Evolutionary conservation across 2,113 vertebrate species (phyloP).

Genomic region (Caranx melampygus): DNA sequence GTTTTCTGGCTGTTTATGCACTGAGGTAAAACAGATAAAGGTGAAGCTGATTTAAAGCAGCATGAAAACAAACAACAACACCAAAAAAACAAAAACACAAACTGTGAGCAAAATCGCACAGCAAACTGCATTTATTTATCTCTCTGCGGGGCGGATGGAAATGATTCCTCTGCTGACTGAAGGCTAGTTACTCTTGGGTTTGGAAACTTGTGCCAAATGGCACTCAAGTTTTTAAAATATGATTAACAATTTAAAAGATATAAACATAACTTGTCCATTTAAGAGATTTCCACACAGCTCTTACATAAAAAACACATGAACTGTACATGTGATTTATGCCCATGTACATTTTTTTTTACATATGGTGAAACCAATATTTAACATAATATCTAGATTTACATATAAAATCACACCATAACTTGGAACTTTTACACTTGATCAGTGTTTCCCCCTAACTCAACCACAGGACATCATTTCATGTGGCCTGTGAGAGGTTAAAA

Average conservation of each 20-base stretch:
- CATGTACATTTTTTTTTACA: too few relatives aligned
- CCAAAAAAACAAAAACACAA: neutral
- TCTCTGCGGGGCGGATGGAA: neutral
- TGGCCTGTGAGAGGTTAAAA: too few relatives aligned
- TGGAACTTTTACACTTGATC: too few relatives aligned
- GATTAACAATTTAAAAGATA: neutral
- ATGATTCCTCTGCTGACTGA: too few relatives aligned
- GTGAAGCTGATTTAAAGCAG: neutral
- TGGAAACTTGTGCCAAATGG: neutral
- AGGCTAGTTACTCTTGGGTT: neutral
- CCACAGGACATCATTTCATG: too few relatives aligned
- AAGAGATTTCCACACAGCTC: too few relatives aligned
- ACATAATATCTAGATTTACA: too few relatives aligned
- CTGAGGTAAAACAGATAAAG: neutral
- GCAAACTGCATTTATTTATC: neutral
- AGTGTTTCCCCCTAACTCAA: too few relatives aligned
- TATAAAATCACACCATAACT: too few relatives aligned
- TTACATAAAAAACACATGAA: too few relatives aligned
- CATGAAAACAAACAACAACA: slow-evolving; percentile 1
- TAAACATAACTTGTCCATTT: neutral
- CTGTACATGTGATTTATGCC: too few relatives aligned
- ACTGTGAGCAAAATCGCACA: neutral
- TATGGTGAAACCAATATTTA: too few relatives aligned
- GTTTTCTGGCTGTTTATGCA: neutral
- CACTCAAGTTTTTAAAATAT: neutral